Evolutionary conservation across 2,113 vertebrate species (phyloP), one percentile per base, ranked within the genome.

Genomic region (Toxotes chatareus): DNA sequence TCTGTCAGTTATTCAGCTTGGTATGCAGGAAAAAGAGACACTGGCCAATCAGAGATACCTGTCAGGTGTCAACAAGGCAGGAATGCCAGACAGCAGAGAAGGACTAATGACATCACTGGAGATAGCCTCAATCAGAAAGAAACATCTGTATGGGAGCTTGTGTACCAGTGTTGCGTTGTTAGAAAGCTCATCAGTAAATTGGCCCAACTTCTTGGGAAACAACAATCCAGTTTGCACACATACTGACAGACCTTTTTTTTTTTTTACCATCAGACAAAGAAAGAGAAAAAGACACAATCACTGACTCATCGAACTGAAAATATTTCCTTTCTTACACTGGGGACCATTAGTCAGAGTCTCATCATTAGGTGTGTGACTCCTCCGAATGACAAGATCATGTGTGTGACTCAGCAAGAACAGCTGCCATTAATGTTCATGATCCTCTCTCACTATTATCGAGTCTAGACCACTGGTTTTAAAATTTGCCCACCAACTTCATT

Each of bases 1-100:
- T 64, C 70, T 10, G 27, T 85, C 71, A 80, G 79, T 61, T 61
- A 59, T 1, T 70, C n/a, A 55, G 64, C 60, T n/a, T 13, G 17
- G 68, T 55, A 72, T 34, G 66, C 53, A 64, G 34, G 46, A 55
- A 19, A 31, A 59, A 61, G 55, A 67, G n/a, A 5, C 2, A 49
- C 59, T 17, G 65, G 44, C 61, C 49, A 79, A 76, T 60, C 38
- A 61, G n/a, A 86, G 42, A 60, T 32, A 73, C 36, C 44, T 38
- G 70, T 27, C 38, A 51, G 38, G n/a, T 10, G 0, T 71, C 40
- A 66, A 53, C 19, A 40, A 57, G 38, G 7, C 19, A 86, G 51
- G 12, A 60, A 66, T 47, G 66, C 46, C 49, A 64, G 44, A 64
- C 17, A 40, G 46, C 27, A 68, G 21, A 78, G 72, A 40, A 42